Evolutionary conservation across 1,140 invertebrate species (phyloP), one percentile per base, ranked within the genome.

Genomic region (Portunus trituberculatus): DNA sequence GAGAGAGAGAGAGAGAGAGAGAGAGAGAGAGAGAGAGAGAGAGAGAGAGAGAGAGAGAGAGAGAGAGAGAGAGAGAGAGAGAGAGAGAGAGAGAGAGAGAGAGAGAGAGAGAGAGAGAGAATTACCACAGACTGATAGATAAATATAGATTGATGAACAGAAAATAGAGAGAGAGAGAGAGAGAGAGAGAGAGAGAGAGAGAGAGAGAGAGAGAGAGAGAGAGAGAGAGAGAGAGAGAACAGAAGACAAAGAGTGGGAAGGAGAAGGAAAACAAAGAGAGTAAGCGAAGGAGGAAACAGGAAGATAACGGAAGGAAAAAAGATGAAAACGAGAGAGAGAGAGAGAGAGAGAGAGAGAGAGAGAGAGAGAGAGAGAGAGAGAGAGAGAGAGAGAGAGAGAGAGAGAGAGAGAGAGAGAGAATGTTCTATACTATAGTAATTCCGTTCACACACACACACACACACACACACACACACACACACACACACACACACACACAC

Each of bases 31-130:
- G 86, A 87, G 45, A 87, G 45, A 46, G 45, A 89, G 87, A 89
- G 87, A 89, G 87, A 89, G 59, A 91, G 31, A 91, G 52, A 91
- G 90, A 91, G 90, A 91, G 52, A 91, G 90, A 91, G 90, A 91
- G 90, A 91, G 52, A 76, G 90, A 91, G 90, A 91, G 46, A 59
- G 45, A n/a, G 14, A 91, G 88, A 90, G 31, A n/a, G 45, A 59
- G 14, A 91, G 48, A 59, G 14, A 59, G 46, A 59, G 14, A 91
- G 48, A 59, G 46, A 91, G 90, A 91, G 46, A 91, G 90, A 29
- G 48, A 25, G 45, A 87, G 20, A 87, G 86, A 87, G 45, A 46
- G 45, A 87, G 12, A 87, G 45, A 87, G 45, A 25, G 45, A 20
- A 87, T 39, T 39, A 39, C 39, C 39, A 39, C 39, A 39, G 39